Conservation (phyloP, 2,888 invertebrate species). For the Spatulosminthurus flaviceps region DNA sequence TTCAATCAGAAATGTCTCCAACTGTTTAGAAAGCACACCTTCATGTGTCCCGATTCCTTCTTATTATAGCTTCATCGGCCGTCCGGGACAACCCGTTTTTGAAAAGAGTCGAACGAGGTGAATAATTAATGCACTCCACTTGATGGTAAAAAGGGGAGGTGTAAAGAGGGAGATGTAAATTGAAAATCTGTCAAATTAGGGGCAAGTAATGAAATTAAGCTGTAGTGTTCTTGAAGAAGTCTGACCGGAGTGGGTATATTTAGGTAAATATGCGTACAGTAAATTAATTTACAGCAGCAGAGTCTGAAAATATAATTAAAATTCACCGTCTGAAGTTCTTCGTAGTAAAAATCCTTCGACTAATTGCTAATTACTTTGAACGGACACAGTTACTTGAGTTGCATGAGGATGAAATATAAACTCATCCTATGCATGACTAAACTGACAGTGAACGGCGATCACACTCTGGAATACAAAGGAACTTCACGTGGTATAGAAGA, state of each 20-base stretch:
- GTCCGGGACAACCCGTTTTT: background rate
- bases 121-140: background rate
- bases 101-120: background rate
- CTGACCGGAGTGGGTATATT: background rate
- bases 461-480: conserved; percentile 18
- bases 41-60: background rate
- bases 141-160: background rate
- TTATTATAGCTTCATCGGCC: background rate
- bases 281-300: conserved; percentile 3
- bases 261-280: background rate
- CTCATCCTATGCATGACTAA: conserved; percentile 18
- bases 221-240: background rate
- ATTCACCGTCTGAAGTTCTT: conserved; percentile 26
- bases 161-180: background rate
- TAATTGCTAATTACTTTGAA: conserved; percentile 41
- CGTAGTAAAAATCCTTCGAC: background rate
- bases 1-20: conserved; percentile 22
- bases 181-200: conserved; percentile 13
- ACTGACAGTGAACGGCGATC: conserved; percentile 22
- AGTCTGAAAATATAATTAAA: conserved; percentile 30
- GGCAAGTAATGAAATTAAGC: background rate
- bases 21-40: conserved; percentile 7
- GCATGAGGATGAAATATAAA: conserved; percentile 18
- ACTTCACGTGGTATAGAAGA: background rate
- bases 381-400: conserved; percentile 22